A percentile compares a stretch with the other conserved stretches of the same genome.
These are phyloP conservation scores for Alligator sinensis DNA, from an alignment of 2,113 vertebrate genomes.

Conservation along the genomic window DNA sequence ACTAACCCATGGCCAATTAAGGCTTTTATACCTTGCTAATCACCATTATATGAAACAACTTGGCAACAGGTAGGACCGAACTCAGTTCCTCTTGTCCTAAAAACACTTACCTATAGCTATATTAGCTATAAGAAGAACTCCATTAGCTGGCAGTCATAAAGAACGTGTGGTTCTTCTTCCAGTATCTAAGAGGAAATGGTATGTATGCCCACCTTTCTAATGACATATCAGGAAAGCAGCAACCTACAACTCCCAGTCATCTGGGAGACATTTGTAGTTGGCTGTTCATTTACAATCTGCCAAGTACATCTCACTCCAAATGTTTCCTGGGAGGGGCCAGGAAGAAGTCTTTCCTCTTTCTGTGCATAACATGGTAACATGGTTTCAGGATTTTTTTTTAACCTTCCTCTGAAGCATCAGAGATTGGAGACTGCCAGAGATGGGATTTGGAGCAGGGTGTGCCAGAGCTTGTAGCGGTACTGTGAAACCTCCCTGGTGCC, in stretches of 20 bases:
- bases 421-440: too few species aligned
- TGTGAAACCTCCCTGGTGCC: too few species aligned
- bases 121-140: not conserved
- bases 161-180: not conserved
- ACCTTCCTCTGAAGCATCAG: too few species aligned
- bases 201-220: not conserved
- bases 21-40: not conserved
- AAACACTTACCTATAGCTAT: not conserved
- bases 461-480: too few species aligned
- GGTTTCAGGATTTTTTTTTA: too few species aligned
- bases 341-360: too few species aligned
- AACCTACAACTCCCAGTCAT: not conserved
- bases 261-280: constrained; percentile 38
- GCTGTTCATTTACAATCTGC: constrained; percentile 20
- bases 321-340: not conserved
- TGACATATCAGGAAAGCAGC: constrained; percentile 28
- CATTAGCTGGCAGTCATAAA: not conserved
- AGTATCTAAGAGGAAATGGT: not conserved
- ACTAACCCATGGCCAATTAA: not conserved
- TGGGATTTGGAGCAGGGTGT: too few species aligned
- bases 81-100: not conserved
- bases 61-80: rapidly evolving
- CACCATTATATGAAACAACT: not conserved
- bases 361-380: too few species aligned
- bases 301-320: constrained; percentile 35